Conservation (phyloP, 1,140 invertebrate genomes). For the Scaptomyza hsui region DNA sequence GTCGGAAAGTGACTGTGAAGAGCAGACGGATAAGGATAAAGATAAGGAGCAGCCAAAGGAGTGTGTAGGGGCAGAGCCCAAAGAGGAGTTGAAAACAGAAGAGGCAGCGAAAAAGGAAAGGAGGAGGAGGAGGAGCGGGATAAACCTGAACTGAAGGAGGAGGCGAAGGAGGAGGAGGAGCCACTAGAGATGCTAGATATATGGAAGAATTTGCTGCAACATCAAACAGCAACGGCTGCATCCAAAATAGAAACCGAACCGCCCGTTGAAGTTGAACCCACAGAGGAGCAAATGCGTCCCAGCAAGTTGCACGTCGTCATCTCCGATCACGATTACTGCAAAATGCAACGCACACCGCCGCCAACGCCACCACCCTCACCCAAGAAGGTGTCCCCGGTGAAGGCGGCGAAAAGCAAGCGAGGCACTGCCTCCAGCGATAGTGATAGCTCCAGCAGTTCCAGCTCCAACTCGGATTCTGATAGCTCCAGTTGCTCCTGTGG, state of each 20-base stretch:
- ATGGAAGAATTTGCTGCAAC: slow-evolving; percentile 89
- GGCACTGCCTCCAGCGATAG: slow-evolving; percentile 89
- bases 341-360: slow-evolving; percentile 70
- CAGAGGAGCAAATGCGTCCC: slow-evolving; percentile 47
- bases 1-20: slow-evolving; percentile 72
- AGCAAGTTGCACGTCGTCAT: slow-evolving; percentile 85
- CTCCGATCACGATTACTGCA: slow-evolving; percentile 89
- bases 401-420: slow-evolving; percentile 25
- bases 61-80: background rate
- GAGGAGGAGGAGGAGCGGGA: background rate
- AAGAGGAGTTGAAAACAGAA: slow-evolving; percentile 2
- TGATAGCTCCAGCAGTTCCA: slow-evolving; percentile 88
- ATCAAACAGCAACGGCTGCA: slow-evolving; percentile 23
- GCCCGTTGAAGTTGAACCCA: slow-evolving; percentile 24
- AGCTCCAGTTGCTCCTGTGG: slow-evolving; percentile 89
- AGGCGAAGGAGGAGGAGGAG: slow-evolving; percentile 22
- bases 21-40: slow-evolving; percentile 49
- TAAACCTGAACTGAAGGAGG: slow-evolving; percentile 20
- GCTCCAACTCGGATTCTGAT: slow-evolving; percentile 80
- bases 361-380: slow-evolving; percentile 28
- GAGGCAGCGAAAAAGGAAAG: background rate
- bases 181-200: slow-evolving; percentile 87
- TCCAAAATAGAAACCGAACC: slow-evolving; percentile 85
- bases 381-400: slow-evolving; percentile 13
- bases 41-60: slow-evolving; percentile 8